A percentile compares a stretch with the other conserved stretches of the same genome.
Evolutionary conservation across 1,140 invertebrate genomes (phyloP).

Genomic region (Nymphalis io): DNA sequence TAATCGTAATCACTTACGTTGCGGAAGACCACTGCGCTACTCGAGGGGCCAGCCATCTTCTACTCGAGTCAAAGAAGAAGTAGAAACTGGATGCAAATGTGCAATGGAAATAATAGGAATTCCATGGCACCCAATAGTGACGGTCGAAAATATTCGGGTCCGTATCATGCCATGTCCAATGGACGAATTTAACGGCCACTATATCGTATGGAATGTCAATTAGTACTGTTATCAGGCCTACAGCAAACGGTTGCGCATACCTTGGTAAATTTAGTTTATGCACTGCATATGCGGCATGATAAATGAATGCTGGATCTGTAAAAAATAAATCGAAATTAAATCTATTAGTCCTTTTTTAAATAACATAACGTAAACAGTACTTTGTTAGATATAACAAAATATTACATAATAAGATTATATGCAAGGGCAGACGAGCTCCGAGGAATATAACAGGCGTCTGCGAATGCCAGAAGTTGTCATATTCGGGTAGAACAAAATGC

Average conservation of each 20-base stretch:
- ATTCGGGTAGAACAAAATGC: slow-evolving; percentile 81
- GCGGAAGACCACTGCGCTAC: slow-evolving; percentile 79
- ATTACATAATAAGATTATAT: slow-evolving; percentile 88
- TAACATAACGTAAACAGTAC: not conserved
- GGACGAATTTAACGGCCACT: slow-evolving; percentile 88
- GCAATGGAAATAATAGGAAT: slow-evolving; percentile 91
- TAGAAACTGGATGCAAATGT: slow-evolving; percentile 87
- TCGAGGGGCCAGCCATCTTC: slow-evolving; percentile 80
- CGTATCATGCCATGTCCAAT: slow-evolving; percentile 94
- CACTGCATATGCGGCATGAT: slow-evolving; percentile 85
- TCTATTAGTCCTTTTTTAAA: not conserved
- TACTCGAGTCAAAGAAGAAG: slow-evolving; percentile 84
- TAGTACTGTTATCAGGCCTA: slow-evolving; percentile 87
- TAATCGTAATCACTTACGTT: slow-evolving; percentile 55
- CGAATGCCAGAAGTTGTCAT: slow-evolving; percentile 91
- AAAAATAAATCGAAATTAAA: slow-evolving; percentile 32
- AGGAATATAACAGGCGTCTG: slow-evolving; percentile 87
- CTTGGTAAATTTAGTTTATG: slow-evolving; percentile 83
- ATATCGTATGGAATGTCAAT: slow-evolving; percentile 92
- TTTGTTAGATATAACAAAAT: slow-evolving; percentile 21
- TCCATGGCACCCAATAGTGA: slow-evolving; percentile 90
- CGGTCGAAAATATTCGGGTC: slow-evolving; percentile 90
- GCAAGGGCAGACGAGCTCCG: slow-evolving; percentile 85
- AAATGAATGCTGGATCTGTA: slow-evolving; percentile 90
- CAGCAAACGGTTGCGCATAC: slow-evolving; percentile 87